phyloP scores from a whole-genome alignment of 2,888 invertebrate species.

The Cryptus viduatorius region DNA sequence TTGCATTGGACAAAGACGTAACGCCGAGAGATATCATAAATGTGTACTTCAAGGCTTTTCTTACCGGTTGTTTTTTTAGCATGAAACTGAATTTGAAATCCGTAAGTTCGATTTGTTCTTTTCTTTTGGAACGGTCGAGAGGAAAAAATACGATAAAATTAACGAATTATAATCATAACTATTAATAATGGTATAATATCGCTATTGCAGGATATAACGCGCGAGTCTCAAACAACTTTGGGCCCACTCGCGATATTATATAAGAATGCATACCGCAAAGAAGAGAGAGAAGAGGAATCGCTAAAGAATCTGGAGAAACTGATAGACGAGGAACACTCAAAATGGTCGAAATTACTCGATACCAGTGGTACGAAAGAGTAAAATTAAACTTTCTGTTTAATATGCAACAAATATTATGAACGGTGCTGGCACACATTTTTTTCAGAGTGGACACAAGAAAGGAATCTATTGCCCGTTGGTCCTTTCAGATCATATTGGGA shows the following conservation, averaged over 20 bases:
- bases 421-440: neutral
- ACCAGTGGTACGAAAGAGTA: constrained; percentile 29
- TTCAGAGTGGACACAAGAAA: constrained; percentile 87
- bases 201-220: constrained; percentile 40
- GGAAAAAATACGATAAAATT: neutral
- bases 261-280: constrained; percentile 1
- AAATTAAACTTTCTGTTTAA: neutral
- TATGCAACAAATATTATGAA: neutral
- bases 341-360: constrained; percentile 32
- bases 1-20: constrained; percentile 87
- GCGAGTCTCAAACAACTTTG: constrained; percentile 13
- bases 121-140: neutral
- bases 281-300: no score
- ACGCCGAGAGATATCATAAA: constrained; percentile 87
- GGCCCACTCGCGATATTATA: constrained; percentile 30
- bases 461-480: constrained; percentile 87
- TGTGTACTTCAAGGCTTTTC: constrained; percentile 90
- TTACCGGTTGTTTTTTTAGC: constrained; percentile 86
- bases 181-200: neutral
- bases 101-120: constrained; percentile 20
- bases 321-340: neutral
- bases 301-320: no score
- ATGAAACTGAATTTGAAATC: constrained; percentile 74
- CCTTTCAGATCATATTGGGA: constrained; percentile 86
- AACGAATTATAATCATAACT: neutral